Percentiles rank a stretch among this genome's conserved stretches.
Evolutionary conservation across 2,888 invertebrate species (phyloP).

Genomic region (Tineola bisselliella): DNA sequence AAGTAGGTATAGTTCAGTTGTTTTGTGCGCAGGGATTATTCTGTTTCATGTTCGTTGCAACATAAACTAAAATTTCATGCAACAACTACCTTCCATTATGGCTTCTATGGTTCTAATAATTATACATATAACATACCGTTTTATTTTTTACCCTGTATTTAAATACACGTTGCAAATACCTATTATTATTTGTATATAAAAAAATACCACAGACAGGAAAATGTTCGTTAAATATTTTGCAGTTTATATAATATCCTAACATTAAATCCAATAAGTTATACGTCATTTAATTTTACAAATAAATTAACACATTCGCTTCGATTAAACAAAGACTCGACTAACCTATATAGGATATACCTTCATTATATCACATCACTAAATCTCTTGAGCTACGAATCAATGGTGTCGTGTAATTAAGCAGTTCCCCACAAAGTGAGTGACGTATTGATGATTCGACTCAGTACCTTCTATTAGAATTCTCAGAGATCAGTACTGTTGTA

Average conservation of each 20-base stretch:
- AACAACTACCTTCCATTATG: background rate
- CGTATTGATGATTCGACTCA: background rate
- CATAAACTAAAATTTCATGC: background rate
- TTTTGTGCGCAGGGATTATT: background rate
- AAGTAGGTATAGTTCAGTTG: background rate
- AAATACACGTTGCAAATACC: too few relatives aligned
- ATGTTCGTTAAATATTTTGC: too few relatives aligned
- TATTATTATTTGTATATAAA: too few relatives aligned
- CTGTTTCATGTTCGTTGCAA: background rate
- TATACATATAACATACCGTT: background rate
- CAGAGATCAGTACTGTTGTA: background rate
- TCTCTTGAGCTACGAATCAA: background rate
- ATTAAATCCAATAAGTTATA: too few relatives aligned
- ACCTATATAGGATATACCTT: background rate
- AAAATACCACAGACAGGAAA: too few relatives aligned
- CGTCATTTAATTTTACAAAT: too few relatives aligned
- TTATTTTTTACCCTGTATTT: background rate
- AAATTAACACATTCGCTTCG: background rate
- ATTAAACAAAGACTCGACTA: background rate
- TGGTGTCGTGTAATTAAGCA: background rate
- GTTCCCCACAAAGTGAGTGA: background rate
- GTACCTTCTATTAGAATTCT: background rate
- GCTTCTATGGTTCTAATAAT: background rate
- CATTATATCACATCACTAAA: background rate
- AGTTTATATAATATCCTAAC: too few relatives aligned